These are phyloP conservation scores for Caerostris darwini DNA, from an alignment of 1,140 invertebrate species.

Conservation along the genomic window DNA sequence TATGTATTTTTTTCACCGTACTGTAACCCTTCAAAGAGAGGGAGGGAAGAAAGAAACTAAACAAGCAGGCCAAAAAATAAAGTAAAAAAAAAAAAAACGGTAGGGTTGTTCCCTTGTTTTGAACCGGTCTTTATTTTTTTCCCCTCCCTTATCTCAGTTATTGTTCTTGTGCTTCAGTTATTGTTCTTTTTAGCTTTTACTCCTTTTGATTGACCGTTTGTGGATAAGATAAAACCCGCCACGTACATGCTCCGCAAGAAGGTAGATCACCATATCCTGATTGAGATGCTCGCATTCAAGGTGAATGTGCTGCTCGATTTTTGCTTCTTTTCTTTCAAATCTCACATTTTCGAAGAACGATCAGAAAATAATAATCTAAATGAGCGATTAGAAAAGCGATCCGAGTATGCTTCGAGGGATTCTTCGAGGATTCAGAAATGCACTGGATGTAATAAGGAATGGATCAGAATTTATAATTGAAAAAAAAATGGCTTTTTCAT, in stretches of 20 bases:
- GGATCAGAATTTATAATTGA: no score
- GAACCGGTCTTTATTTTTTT: conserved; percentile 38
- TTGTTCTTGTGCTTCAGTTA: conserved; percentile 29
- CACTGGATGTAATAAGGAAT: no score
- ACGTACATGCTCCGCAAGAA: conserved; percentile 4
- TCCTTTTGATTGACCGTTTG: conserved; percentile 37
- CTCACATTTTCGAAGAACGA: no score
- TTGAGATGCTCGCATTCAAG: conserved; percentile 16
- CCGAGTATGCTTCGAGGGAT: no score
- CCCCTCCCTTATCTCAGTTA: conserved; percentile 35
- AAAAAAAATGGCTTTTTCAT: no score
- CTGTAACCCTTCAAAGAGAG: not conserved
- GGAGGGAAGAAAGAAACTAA: not conserved
- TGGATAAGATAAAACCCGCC: conserved; percentile 31
- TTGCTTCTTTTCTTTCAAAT: no score
- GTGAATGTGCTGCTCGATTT: not conserved
- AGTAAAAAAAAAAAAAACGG: not conserved
- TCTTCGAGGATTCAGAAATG: no score
- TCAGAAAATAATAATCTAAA: no score
- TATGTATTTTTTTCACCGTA: not conserved
- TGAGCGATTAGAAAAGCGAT: no score
- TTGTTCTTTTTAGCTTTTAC: conserved; percentile 12
- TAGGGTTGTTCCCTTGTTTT: conserved; percentile 37
- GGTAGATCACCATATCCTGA: conserved; percentile 38
- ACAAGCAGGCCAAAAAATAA: not conserved